Percentiles rank a stretch among this genome's conserved stretches.
Evolutionary conservation across 2,113 vertebrate species (phyloP).

Genomic region (Alethe castanea): DNA sequence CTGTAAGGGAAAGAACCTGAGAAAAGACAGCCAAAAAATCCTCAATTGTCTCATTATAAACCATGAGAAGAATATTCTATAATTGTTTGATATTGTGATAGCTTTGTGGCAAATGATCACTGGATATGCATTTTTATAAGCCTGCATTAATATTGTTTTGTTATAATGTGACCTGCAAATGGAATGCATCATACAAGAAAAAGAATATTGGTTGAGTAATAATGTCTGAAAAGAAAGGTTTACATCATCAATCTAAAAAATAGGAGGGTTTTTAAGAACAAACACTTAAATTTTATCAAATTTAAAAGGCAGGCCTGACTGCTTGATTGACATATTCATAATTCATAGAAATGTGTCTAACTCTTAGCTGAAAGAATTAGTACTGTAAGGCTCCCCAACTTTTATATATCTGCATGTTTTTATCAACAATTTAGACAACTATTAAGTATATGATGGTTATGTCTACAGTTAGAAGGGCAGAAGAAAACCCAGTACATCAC

Average conservation of each 20-base stretch:
- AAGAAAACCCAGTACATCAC: neutral
- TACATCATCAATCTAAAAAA: neutral
- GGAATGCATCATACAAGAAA: neutral
- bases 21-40: neutral
- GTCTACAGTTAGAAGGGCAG: neutral
- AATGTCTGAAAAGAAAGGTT: neutral
- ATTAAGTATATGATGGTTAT: neutral
- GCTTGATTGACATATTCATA: neutral
- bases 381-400: neutral
- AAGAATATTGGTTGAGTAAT: neutral
- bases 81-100: neutral
- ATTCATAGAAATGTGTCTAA: neutral
- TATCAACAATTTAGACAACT: neutral
- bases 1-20: neutral
- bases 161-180: neutral
- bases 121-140: neutral
- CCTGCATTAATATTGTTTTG: neutral
- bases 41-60: neutral
- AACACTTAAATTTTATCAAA: neutral
- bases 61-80: neutral
- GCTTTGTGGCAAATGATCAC: neutral
- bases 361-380: neutral
- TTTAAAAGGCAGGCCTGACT: neutral
- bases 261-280: neutral
- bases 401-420: neutral